Base-by-base conservation (phyloP, 2,888 invertebrate species). In the Coenonympha glycerion region DNA sequence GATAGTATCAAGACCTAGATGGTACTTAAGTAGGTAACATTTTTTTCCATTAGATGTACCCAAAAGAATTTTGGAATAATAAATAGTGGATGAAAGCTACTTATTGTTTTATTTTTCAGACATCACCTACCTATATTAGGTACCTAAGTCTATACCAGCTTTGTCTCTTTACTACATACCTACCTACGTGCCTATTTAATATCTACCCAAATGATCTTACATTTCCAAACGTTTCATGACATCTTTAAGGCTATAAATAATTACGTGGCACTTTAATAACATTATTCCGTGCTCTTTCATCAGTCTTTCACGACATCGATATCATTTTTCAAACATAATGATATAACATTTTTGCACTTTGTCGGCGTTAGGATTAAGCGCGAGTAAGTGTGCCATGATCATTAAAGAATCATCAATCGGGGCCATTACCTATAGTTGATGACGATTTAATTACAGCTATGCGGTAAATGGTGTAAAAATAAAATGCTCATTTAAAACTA, bases 371-470 rank as follows among this genome's bases (percentile, higher is more conserved):
- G 24, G 36, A 22, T 42, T 34, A 28, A 37, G 9, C 33, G 5
- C 44, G 15, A 48, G 47, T 47, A 49, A 49, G 24, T 24, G 34
- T 47, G 45, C 58, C 48, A 52, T 61, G 59, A 59, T 58, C 51
- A 56, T 53, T 64, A 62, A 56, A 60, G 55, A 40, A 51, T 50
- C 64, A 69, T 71, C 65, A 71, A 61, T 60, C 53, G 53, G 45
- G 44, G 62, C 62, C 60, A 59, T 69, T 69, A 69, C 63, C 60
- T 47, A n/a, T n/a, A 61, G 54, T 42, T 68, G 69, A 72, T 66
- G 70, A 71, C 60, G 56, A 64, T 68, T 64, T 69, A 71, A 74
- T 73, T 68, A 64, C 58, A 45, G 11, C 42, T 44, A 33, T 44
- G 42, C 21, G 13, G 31, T 21, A 44, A 31, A 44, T 44, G 45